These are phyloP conservation scores for Beroe ovata DNA, from an alignment of 37 sponge, comb jelly and placozoan species.

Conservation along the genomic window DNA sequence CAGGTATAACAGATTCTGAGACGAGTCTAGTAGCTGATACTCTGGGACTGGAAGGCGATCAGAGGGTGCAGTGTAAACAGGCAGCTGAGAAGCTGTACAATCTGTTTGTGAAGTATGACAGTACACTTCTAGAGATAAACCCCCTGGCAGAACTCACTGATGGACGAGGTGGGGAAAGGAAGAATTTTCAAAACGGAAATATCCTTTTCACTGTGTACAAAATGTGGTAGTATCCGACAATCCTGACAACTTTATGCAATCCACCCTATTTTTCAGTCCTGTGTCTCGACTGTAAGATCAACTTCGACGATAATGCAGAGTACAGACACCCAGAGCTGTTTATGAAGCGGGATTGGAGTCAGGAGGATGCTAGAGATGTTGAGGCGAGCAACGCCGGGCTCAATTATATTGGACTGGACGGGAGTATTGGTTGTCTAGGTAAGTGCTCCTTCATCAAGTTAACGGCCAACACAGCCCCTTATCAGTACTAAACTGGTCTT, in stretches of 20 bases:
- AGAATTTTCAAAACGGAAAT: no score
- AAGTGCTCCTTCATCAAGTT: no score
- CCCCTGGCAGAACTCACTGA: conserved; percentile 79
- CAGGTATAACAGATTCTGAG: conserved; percentile 51
- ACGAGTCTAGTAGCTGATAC: conserved; percentile 13
- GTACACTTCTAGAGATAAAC: conserved; percentile 90
- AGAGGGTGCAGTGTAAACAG: conserved; percentile 11
- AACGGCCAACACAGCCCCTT: no score
- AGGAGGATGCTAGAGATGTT: conserved; percentile 92
- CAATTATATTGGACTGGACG: conserved; percentile 78
- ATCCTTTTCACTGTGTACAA: no score
- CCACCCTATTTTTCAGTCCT: no score
- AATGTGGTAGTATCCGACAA: no score
- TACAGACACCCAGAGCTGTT: conserved; percentile 83
- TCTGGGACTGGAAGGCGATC: conserved; percentile 34
- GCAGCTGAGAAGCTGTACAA: conserved; percentile 78
- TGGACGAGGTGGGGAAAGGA: conserved; percentile 73
- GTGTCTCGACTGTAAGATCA: conserved; percentile 95
- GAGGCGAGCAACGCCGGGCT: conserved; percentile 81
- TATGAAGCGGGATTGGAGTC: conserved; percentile 80
- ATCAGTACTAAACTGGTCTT: no score
- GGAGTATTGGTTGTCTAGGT: conserved; percentile 94
- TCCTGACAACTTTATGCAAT: no score
- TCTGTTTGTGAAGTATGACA: conserved; percentile 80
- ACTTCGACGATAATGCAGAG: conserved; percentile 91